Evolutionary conservation across 2,113 vertebrate genomes (phyloP), one percentile per base, ranked within the genome.

Genomic region (Menidia beryllina): DNA sequence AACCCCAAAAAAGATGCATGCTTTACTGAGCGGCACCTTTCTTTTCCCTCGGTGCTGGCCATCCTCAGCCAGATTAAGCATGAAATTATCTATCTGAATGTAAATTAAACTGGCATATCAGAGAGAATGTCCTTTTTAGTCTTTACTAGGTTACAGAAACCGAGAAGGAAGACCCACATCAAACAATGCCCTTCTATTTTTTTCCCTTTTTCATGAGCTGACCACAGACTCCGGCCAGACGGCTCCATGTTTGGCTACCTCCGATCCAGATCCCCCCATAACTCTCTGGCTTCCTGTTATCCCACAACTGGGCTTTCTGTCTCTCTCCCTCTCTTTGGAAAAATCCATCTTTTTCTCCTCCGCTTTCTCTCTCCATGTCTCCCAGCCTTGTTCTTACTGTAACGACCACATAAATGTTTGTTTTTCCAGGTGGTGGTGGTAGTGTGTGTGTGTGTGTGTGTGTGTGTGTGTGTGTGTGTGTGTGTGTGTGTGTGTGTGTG

Each of bases 151-250:
- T 36, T 21, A 12, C 34, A 68, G 41, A 72, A 81, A 60, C 52
- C 0, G 23, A 47, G 61, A 25, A 61, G 62, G 36, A 58, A 60
- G 60, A 56, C 34, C 79, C 69, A 88, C 77, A 78, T 82, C 43
- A 65, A 67, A 79, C 71, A 72, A 81, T 62, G 59, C 51, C 62
- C 45, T 54, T n/a, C 68, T 67, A 26, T 4, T n/a, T 71, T 62
- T 79, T 68, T 61, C 56, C 60, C 20, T 49, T 69, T 83, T 88
- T 90, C 78, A 77, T 19, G 54, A 74, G 57, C 66, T 89, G 84
- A 93, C 93, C 93, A 93, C 93, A 94, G 93, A 93, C 92, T 94
- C 93, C 86, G 43, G 66, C 70, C 89, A 89, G 92, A 86, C 91
- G 88, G 86, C 83, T 85, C 77, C 68, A 60, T 89, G 90, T 90